These are phyloP conservation scores for Tetrapedia diversipes DNA, from an alignment of 2,888 invertebrate genomes.

Conservation along the genomic window DNA sequence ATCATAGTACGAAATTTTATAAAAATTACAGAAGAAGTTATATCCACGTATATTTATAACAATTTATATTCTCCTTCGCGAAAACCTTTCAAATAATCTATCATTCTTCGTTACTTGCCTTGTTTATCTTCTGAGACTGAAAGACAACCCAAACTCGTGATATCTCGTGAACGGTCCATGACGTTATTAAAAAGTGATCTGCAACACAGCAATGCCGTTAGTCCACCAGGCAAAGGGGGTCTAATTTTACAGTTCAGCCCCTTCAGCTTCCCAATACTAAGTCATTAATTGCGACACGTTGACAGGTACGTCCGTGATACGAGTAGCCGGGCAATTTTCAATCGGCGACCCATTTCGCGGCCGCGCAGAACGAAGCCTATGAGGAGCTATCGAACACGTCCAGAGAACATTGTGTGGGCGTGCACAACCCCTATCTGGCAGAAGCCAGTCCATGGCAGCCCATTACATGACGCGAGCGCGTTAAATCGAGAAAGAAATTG, in stretches of 20 bases:
- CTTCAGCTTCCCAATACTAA: slow-evolving; percentile 18
- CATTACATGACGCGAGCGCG: slow-evolving; percentile 44
- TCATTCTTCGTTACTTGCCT: too few relatives aligned
- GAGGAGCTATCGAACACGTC: slow-evolving; percentile 51
- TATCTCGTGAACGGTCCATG: too few relatives aligned
- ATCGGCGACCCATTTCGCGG: slow-evolving; percentile 47
- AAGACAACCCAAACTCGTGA: too few relatives aligned
- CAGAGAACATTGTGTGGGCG: slow-evolving; percentile 42
- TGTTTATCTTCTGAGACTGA: too few relatives aligned
- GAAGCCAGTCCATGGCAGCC: slow-evolving; percentile 44
- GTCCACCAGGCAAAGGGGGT: slow-evolving; percentile 13
- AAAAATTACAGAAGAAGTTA: too few relatives aligned
- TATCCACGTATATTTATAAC: too few relatives aligned
- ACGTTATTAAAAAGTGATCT: not conserved
- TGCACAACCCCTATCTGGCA: slow-evolving; percentile 52
- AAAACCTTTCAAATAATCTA: too few relatives aligned
- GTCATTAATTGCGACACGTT: slow-evolving; percentile 31
- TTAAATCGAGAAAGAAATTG: slow-evolving; percentile 67
- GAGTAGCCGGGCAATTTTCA: slow-evolving; percentile 41
- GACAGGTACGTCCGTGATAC: slow-evolving; percentile 43
- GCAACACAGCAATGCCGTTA: slow-evolving; percentile 28
- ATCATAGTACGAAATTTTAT: too few relatives aligned
- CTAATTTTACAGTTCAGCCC: slow-evolving; percentile 45
- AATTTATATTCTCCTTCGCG: too few relatives aligned
- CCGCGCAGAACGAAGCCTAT: slow-evolving; percentile 29